Evolutionary conservation across 1,140 invertebrate species (phyloP).

Genomic region (Tetramorium parvispinum): DNA sequence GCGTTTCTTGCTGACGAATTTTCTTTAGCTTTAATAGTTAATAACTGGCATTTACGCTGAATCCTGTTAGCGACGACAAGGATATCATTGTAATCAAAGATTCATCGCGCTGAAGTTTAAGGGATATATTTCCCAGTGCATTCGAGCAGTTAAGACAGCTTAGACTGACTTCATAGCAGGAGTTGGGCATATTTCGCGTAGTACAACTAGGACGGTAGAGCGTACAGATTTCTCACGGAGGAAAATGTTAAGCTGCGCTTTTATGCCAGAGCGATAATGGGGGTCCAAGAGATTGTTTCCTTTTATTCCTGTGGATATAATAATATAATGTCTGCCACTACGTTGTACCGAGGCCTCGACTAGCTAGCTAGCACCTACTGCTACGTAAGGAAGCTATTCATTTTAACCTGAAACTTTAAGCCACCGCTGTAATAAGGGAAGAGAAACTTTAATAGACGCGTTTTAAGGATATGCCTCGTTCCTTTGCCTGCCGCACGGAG

Average conservation of each 20-base stretch:
- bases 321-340: constrained; percentile 73
- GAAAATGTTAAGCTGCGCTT: constrained; percentile 68
- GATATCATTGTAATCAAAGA: constrained; percentile 49
- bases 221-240: constrained; percentile 40
- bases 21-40: constrained; percentile 48
- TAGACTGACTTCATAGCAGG: constrained; percentile 50
- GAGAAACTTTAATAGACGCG: constrained; percentile 75
- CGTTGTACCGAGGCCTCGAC: constrained; percentile 59
- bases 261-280: constrained; percentile 74
- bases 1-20: constrained; percentile 11
- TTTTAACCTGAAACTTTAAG: constrained; percentile 82
- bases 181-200: constrained; percentile 49
- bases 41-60: constrained; percentile 33
- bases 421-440: constrained; percentile 65
- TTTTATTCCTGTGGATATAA: constrained; percentile 79
- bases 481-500: constrained; percentile 23
- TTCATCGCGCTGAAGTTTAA: constrained; percentile 57
- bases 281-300: constrained; percentile 77
- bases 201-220: constrained; percentile 34
- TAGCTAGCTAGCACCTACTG: constrained; percentile 8
- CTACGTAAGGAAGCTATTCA: constrained; percentile 72
- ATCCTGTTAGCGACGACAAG: constrained; percentile 12
- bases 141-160: constrained; percentile 58
- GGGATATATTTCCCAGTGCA: constrained; percentile 38
- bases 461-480: constrained; percentile 66